Evolutionary conservation across 2,797 vertebrate genomes (phyloP).

Genomic region (Staurois parvus): DNA sequence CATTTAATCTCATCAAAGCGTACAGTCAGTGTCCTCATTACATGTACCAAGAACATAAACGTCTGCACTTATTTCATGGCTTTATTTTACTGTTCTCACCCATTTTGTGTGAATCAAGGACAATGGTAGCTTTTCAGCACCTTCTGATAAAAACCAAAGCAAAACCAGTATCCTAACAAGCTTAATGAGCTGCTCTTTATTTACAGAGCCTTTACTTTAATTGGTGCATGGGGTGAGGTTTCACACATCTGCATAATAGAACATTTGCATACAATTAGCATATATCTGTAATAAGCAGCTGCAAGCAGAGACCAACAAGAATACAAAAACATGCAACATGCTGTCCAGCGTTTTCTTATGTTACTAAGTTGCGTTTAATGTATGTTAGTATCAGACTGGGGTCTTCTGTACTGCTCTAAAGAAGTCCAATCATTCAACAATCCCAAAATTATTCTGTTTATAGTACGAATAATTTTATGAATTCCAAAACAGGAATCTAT

Average conservation of each 20-base stretch:
- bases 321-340: constrained; percentile 40
- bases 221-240: constrained; percentile 57
- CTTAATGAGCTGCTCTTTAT: constrained; percentile 58
- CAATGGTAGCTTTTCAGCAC: constrained; percentile 8
- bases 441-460: too few species aligned
- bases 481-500: too few species aligned
- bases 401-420: background rate
- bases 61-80: background rate
- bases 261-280: constrained; percentile 57
- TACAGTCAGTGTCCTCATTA: background rate
- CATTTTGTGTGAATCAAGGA: constrained; percentile 1
- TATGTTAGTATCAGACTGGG: background rate
- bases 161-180: constrained; percentile 46
- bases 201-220: constrained; percentile 56
- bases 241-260: constrained; percentile 52
- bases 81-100: background rate
- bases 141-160: constrained; percentile 16
- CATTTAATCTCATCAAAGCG: background rate
- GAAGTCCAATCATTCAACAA: background rate
- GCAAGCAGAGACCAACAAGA: constrained; percentile 28
- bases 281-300: constrained; percentile 58
- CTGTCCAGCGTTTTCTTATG: constrained; percentile 10
- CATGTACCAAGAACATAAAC: background rate
- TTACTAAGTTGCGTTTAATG: background rate
- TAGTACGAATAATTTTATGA: too few species aligned